Evolutionary conservation across 2,888 invertebrate species (phyloP).

Genomic region (Sipha maydis): DNA sequence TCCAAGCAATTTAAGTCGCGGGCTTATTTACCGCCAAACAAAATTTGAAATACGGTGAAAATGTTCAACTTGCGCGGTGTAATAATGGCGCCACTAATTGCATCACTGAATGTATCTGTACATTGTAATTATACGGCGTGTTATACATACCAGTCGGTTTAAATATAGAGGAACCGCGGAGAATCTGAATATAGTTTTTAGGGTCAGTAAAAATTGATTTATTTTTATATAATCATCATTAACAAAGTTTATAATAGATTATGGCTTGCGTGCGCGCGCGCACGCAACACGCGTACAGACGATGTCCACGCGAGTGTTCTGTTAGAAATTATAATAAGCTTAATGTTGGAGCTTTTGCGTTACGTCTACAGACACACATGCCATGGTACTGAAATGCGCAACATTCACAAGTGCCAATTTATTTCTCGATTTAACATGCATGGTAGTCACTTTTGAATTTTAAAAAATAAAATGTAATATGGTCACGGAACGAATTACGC

Average conservation of each 20-base stretch:
- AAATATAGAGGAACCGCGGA: not conserved
- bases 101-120: too few species aligned
- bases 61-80: too few species aligned
- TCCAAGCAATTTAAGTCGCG: too few species aligned
- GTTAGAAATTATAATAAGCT: not conserved
- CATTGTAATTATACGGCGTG: too few species aligned
- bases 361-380: not conserved
- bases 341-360: not conserved
- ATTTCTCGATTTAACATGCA: not conserved
- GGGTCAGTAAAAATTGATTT: not conserved
- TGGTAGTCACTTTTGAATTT: slow-evolving; percentile 23
- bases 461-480: slow-evolving; percentile 16
- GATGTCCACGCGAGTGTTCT: not conserved
- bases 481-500: not conserved
- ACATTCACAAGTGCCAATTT: slow-evolving; percentile 36
- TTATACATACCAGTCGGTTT: not conserved
- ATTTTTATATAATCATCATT: not conserved
- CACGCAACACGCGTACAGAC: not conserved
- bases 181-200: not conserved
- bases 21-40: too few species aligned
- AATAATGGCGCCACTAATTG: too few species aligned
- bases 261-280: not conserved
- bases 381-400: not conserved
- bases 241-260: not conserved
- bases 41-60: too few species aligned